A percentile compares a stretch with the other conserved stretches of the same genome.
Evolutionary conservation across 2,888 invertebrate species (phyloP).

Genomic region (Resseliella maxima): DNA sequence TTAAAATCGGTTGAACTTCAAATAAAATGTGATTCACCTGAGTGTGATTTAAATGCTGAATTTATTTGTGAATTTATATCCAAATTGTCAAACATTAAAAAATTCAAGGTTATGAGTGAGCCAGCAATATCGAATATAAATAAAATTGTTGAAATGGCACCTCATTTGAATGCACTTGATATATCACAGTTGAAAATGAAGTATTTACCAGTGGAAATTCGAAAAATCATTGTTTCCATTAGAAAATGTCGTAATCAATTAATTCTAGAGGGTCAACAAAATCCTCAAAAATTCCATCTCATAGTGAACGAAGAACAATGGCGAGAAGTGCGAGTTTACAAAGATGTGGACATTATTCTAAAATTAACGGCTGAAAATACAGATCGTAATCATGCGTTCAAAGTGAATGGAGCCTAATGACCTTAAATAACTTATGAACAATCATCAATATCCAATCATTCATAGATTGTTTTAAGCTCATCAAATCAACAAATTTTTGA

Average conservation of each 20-base stretch:
- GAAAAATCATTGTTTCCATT: not conserved
- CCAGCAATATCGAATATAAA: not conserved
- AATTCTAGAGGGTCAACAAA: not conserved
- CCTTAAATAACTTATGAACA: not conserved
- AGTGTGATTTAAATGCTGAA: not conserved
- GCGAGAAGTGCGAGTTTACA: conserved; percentile 32
- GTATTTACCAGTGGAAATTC: conserved; percentile 38
- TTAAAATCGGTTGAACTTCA: not conserved
- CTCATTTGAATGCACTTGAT: not conserved
- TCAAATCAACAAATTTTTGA: too few relatives aligned
- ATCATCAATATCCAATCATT: not conserved
- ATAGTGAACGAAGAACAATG: not conserved
- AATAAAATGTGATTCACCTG: not conserved
- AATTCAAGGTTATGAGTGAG: not conserved
- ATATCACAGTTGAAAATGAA: not conserved
- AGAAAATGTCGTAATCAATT: not conserved
- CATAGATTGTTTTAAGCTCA: too few relatives aligned
- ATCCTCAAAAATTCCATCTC: not conserved
- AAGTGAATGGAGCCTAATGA: not conserved
- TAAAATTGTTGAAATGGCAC: not conserved
- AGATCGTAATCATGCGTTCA: not conserved
- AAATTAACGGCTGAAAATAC: not conserved
- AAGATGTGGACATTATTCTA: not conserved
- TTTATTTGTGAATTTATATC: conserved; percentile 5
- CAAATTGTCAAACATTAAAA: not conserved